Percentiles rank a stretch among this genome's conserved stretches.
Evolutionary conservation across 64 coral and sea anemone genomes (phyloP).

Genomic region (Montipora sp.): DNA sequence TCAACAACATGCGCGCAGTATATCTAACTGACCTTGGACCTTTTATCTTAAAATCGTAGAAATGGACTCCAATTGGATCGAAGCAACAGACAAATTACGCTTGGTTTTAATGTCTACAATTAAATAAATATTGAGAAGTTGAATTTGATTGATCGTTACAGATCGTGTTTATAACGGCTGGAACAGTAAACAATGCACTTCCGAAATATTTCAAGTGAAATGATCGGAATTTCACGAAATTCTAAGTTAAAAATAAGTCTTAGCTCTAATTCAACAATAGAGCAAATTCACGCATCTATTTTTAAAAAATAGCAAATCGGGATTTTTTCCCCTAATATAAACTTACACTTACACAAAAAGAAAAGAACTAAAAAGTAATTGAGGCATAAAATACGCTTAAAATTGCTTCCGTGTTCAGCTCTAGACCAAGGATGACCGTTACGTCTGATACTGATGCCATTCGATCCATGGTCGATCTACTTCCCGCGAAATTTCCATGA

Average conservation of each 20-base stretch:
- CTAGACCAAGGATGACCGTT: neutral
- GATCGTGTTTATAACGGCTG: neutral
- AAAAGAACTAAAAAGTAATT: neutral
- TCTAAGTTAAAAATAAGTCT: conserved; percentile 4
- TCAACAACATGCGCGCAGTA: neutral
- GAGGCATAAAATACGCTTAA: neutral
- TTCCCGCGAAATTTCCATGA: neutral
- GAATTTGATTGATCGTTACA: neutral
- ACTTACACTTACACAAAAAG: neutral
- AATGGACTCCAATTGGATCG: neutral
- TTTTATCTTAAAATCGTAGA: neutral
- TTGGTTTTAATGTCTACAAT: neutral
- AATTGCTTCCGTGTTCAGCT: neutral
- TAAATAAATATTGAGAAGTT: too few species aligned
- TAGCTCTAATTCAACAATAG: neutral
- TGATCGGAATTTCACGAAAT: conserved; percentile 28
- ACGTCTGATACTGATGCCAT: neutral
- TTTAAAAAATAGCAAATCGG: neutral
- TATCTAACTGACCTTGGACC: neutral
- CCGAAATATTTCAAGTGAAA: neutral
- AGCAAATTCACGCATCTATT: neutral
- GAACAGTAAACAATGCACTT: neutral
- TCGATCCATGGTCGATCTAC: neutral
- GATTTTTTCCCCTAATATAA: neutral
- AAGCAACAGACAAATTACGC: neutral